phyloP scores from a whole-genome alignment of 2,888 invertebrate genomes.

The Zhuqinia jingwanae region DNA sequence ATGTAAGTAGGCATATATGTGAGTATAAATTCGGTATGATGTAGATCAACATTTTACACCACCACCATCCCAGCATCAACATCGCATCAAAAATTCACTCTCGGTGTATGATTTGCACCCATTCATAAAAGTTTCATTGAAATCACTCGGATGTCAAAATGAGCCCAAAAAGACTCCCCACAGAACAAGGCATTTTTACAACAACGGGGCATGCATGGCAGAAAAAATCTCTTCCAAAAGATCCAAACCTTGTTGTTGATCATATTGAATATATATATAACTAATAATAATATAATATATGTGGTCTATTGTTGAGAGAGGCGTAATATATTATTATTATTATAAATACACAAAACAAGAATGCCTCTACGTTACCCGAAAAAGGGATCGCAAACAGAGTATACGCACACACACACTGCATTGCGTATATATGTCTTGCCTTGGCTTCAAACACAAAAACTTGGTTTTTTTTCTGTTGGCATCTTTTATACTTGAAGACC shows the following conservation, averaged over 20 bases:
- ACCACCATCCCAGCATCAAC: neutral
- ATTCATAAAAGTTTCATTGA: conserved; percentile 68
- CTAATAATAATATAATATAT: neutral
- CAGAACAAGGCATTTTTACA: conserved; percentile 37
- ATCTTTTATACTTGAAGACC: neutral
- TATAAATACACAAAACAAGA: neutral
- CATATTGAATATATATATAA: conserved; percentile 1
- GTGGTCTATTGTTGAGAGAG: conserved; percentile 9
- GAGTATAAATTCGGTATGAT: conserved; percentile 10
- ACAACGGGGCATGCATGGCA: neutral
- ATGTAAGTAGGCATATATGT: neutral
- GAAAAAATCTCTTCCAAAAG: conserved; percentile 3
- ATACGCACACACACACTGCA: too few relatives aligned
- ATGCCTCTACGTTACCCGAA: conserved; percentile 36
- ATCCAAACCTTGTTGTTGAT: conserved; percentile 4
- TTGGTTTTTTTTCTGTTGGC: conserved; percentile 15
- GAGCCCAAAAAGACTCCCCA: conserved; percentile 63
- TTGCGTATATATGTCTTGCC: neutral
- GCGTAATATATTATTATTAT: neutral
- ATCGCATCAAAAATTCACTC: conserved; percentile 34
- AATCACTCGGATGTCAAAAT: conserved; percentile 64
- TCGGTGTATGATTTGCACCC: conserved; percentile 68
- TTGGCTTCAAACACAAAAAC: conserved; percentile 5
- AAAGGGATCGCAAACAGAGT: conserved; percentile 60
- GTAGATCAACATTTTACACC: neutral